A percentile compares a stretch with the other conserved stretches of the same genome.
phyloP scores from a whole-genome alignment of 2,888 invertebrate species.

The Allygus modestus region DNA sequence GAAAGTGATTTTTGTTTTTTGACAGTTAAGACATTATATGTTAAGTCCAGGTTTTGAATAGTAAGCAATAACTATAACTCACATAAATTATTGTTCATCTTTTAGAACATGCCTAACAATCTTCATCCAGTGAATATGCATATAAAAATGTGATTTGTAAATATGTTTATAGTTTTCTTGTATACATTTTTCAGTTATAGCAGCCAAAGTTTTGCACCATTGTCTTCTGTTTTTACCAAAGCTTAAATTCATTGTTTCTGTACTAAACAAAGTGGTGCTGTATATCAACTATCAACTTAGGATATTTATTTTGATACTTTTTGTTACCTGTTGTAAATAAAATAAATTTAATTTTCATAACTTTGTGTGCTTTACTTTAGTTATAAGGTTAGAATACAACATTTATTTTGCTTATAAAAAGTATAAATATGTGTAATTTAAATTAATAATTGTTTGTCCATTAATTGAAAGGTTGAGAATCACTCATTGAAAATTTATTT shows the following conservation, averaged over 20 bases:
- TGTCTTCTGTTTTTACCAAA: background rate
- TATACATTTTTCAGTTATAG: background rate
- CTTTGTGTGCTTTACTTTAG: constrained; percentile 15
- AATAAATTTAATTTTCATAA: background rate
- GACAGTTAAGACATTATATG: no score
- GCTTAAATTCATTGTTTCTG: background rate
- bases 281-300: background rate
- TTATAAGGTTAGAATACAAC: background rate
- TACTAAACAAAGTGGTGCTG: background rate
- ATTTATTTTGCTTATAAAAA: no score
- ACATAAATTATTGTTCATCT: no score
- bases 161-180: constrained; percentile 11
- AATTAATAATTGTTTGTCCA: no score
- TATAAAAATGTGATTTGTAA: background rate
- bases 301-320: background rate
- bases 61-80: no score
- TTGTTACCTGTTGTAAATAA: constrained; percentile 30
- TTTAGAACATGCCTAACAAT: no score
- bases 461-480: no score
- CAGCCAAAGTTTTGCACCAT: constrained; percentile 18
- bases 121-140: no score
- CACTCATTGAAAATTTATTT: background rate
- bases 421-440: no score
- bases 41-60: no score
- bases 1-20: no score